phyloP scores from a whole-genome alignment of 2,113 vertebrate genomes.

The Callipepla californica region DNA sequence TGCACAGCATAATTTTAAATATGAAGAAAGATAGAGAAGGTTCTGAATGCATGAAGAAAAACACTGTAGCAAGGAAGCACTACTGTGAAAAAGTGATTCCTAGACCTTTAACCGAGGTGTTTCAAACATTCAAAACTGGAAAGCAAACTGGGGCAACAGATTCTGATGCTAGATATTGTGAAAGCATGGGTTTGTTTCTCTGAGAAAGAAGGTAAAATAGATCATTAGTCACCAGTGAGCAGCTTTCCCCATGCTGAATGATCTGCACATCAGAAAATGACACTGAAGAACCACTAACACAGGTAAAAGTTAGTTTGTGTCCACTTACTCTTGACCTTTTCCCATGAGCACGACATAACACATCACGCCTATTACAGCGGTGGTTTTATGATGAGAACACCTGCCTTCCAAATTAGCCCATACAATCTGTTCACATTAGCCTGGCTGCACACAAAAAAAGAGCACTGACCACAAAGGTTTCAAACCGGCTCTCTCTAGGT shows the following conservation, averaged over 20 bases:
- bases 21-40: not conserved
- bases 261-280: not conserved
- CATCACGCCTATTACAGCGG: not conserved
- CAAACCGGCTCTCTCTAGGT: conserved; percentile 45
- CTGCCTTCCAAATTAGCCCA: conserved; percentile 61
- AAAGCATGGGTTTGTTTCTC: conserved; percentile 23
- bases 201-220: not conserved
- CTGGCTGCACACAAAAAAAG: not conserved
- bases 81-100: conserved; percentile 44
- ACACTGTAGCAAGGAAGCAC: not conserved
- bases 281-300: not conserved
- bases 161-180: not conserved
- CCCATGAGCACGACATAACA: not conserved
- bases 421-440: conserved; percentile 50
- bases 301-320: not conserved
- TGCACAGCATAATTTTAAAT: not conserved
- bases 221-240: not conserved
- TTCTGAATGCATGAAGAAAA: not conserved
- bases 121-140: conserved; percentile 62
- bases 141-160: not conserved
- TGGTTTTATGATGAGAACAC: conserved; percentile 56
- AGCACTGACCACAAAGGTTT: conserved; percentile 45
- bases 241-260: not conserved
- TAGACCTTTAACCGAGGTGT: conserved; percentile 23
- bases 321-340: conserved; percentile 21